Base-by-base conservation (phyloP, 2,888 invertebrate species). In the Dolichomitus sp. region DNA sequence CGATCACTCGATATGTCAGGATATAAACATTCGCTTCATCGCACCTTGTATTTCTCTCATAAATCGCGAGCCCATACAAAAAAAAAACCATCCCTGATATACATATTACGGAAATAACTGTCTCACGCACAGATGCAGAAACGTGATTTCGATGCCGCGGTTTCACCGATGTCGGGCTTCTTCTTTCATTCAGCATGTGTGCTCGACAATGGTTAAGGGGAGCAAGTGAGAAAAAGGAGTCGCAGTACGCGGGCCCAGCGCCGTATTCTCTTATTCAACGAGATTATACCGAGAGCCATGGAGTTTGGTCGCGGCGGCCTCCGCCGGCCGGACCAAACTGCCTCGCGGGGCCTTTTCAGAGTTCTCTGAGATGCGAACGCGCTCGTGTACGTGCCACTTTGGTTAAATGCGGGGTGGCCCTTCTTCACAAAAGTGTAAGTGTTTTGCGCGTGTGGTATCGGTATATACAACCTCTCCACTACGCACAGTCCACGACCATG, bases 331-430 rank as follows among this genome's bases (percentile, higher is more conserved):
- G 80, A 85, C 84, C 79, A 83, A 86, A 86, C 85, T 86, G 88
- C 87, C 87, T 84, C 66, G 79, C 81, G 86, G 84, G 45, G 70
- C 57, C 82, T 79, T 84, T 52, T 76, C 79, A 80, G 76, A 85
- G 81, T 65, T 74, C 30, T 37, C 76, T 45, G 83, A 80, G 79
- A 73, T 70, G 23, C 33, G 80, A 80, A 73, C 59, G 83, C 73
- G 73, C 42, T 79, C 80, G 85, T 87, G 87, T 89, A 89, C 89
- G 87, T 89, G 87, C 90, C 90, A 90, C 90, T 90, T 90, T 90
- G 84, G 87, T 88, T 90, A 90, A 90, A 89, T 89, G 88, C 88
- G 90, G 90, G 88, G 88, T 88, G 88, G 87, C 85, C 86, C 80
- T 77, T 79, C 72, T 17, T 70, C 68, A 82, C 79, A 86, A 89